Evolutionary conservation across 2,797 vertebrate genomes (phyloP).

Genomic region (Hypotaenidia okinawae): DNA sequence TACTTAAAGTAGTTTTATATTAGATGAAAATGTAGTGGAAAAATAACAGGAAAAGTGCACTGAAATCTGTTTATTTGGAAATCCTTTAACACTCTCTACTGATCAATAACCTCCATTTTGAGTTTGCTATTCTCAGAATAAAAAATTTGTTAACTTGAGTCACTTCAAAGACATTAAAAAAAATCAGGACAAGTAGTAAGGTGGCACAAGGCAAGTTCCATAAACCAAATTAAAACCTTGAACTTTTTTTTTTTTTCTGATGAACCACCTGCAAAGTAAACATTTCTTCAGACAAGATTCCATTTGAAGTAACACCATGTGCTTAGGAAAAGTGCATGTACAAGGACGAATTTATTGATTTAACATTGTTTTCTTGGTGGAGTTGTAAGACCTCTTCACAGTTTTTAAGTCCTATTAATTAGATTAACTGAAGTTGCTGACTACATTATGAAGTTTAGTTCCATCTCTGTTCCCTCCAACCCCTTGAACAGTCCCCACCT

Average conservation of each 20-base stretch:
- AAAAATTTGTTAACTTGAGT: not conserved
- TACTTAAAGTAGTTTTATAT: not conserved
- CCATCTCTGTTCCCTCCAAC: not conserved
- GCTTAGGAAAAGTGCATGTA: not conserved
- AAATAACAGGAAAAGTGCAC: not conserved
- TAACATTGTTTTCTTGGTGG: not conserved
- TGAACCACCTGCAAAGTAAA: not conserved
- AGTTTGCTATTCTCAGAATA: not conserved
- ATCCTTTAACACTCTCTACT: not conserved
- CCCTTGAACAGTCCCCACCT: not conserved
- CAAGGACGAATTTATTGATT: not conserved
- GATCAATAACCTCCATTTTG: not conserved
- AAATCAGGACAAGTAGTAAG: not conserved
- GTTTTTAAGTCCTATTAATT: not conserved
- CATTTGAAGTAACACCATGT: not conserved
- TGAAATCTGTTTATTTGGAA: not conserved
- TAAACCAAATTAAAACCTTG: not conserved
- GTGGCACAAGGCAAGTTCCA: not conserved
- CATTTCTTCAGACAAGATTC: not conserved
- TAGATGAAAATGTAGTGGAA: not conserved
- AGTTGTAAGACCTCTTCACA: not conserved
- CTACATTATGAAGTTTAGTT: not conserved
- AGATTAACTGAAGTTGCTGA: not conserved
- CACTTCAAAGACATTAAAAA: not conserved
- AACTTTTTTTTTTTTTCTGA: not conserved